A percentile compares a stretch with the other conserved stretches of the same genome.
These are phyloP conservation scores for Prunella fulvescens DNA, from an alignment of 2,113 vertebrate genomes.

Conservation along the genomic window DNA sequence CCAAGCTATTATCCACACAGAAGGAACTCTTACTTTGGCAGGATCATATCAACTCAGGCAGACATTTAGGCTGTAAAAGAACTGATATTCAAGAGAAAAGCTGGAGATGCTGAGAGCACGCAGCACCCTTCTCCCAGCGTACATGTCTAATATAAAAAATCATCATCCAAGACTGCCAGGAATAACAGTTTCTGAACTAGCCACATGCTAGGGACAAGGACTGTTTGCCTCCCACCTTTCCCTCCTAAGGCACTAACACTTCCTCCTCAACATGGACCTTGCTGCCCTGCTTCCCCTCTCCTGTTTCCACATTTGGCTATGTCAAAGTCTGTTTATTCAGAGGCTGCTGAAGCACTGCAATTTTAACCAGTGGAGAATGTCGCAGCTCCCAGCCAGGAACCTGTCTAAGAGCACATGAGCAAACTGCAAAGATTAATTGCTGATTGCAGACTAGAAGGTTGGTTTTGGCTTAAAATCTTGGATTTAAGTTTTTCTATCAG, in stretches of 20 bases:
- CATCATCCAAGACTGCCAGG: background rate
- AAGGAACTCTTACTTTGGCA: background rate
- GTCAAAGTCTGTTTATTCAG: background rate
- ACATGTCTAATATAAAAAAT: background rate
- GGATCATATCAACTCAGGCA: background rate
- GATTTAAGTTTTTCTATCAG: background rate
- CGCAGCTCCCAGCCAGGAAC: background rate
- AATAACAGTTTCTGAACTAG: background rate
- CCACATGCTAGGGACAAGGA: background rate
- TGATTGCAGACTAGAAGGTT: background rate
- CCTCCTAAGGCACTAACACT: background rate
- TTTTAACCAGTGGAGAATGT: background rate
- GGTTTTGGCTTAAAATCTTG: background rate
- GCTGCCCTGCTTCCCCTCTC: background rate
- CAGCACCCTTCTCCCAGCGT: background rate
- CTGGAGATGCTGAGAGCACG: background rate
- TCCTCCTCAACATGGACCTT: background rate
- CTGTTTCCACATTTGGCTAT: constrained; percentile 16
- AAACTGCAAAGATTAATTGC: background rate
- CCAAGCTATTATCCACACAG: background rate
- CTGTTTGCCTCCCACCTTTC: background rate
- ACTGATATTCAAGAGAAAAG: background rate
- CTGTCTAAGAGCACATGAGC: background rate
- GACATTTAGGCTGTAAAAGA: background rate
- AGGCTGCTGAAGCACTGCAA: background rate